Percentiles rank a stretch among this genome's conserved stretches.
phyloP scores from a whole-genome alignment of 2,888 invertebrate genomes.

The Choristoneura rosaceana region DNA sequence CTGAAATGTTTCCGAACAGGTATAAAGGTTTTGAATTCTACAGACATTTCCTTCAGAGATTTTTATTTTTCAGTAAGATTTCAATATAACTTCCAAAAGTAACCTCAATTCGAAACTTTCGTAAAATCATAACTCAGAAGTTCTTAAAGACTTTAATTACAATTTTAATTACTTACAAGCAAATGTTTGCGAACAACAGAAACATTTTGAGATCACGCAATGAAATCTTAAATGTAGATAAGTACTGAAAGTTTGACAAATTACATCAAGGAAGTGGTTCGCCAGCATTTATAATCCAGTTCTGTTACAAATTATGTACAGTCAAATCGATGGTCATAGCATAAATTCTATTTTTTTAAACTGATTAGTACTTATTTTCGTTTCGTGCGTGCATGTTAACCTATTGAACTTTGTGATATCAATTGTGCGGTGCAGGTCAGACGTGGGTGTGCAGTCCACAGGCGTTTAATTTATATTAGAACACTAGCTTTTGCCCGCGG shows the following conservation, averaged over 20 bases:
- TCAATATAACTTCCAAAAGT: background rate
- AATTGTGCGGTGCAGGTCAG: conserved; percentile 33
- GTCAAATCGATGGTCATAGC: background rate
- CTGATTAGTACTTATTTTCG: background rate
- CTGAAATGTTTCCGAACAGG: background rate
- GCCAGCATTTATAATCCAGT: background rate
- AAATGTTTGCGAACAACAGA: conserved; percentile 24
- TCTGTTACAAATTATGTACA: background rate
- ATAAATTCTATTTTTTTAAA: background rate
- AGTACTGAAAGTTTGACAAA: conserved; percentile 4
- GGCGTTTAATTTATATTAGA: conserved; percentile 22
- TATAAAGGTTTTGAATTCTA: background rate
- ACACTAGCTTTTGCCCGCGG: too few relatives aligned
- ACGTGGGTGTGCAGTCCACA: conserved; percentile 19
- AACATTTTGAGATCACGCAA: background rate
- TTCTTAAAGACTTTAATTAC: conserved; percentile 18
- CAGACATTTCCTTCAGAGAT: background rate
- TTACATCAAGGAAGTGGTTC: background rate
- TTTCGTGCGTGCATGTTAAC: background rate
- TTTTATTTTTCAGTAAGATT: background rate
- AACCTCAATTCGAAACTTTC: conserved; percentile 13
- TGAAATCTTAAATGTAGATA: background rate
- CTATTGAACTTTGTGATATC: conserved; percentile 30
- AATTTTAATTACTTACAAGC: conserved; percentile 31
- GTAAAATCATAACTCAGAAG: conserved; percentile 43